phyloP scores from a whole-genome alignment of 2,888 invertebrate genomes.

The Acronicta aceris region DNA sequence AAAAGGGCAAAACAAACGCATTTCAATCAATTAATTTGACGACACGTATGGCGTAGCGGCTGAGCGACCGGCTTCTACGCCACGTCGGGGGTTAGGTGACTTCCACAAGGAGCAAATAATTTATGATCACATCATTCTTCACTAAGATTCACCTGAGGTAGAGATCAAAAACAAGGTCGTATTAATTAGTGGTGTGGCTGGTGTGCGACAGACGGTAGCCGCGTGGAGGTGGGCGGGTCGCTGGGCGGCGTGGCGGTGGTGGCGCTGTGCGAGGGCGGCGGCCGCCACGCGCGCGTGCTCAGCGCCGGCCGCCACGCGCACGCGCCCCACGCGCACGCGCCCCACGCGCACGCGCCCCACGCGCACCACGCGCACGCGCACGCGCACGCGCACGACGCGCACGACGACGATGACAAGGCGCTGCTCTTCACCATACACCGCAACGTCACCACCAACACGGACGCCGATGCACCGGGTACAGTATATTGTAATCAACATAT shows the following conservation, averaged over 20 bases:
- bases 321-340: slow-evolving; percentile 89
- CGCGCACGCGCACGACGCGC: slow-evolving; percentile 90
- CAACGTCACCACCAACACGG: slow-evolving; percentile 55
- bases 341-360: slow-evolving; percentile 95
- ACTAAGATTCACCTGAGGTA: too few species aligned
- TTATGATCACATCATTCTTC: too few species aligned
- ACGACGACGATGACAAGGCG: slow-evolving; percentile 66
- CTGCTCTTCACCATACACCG: slow-evolving; percentile 74
- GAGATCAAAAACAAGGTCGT: too few species aligned
- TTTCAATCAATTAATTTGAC: too few species aligned
- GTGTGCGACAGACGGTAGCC: slow-evolving; percentile 75
- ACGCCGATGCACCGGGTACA: slow-evolving; percentile 67
- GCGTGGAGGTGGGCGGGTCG: slow-evolving; percentile 94
- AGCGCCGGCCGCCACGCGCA: slow-evolving; percentile 94
- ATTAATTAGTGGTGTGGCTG: too few species aligned
- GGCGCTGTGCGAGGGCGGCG: slow-evolving; percentile 95
- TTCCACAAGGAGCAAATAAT: too few species aligned
- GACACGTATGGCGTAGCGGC: too few species aligned
- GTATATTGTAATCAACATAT: neutral
- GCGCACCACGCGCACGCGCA: slow-evolving; percentile 93
- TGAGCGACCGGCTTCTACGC: too few species aligned
- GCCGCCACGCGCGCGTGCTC: slow-evolving; percentile 95
- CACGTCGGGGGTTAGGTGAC: too few species aligned
- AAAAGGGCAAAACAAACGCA: too few species aligned
- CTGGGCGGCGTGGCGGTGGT: slow-evolving; percentile 97